Conservation (phyloP, 2,888 invertebrate species). For the Archips xylosteana region DNA sequence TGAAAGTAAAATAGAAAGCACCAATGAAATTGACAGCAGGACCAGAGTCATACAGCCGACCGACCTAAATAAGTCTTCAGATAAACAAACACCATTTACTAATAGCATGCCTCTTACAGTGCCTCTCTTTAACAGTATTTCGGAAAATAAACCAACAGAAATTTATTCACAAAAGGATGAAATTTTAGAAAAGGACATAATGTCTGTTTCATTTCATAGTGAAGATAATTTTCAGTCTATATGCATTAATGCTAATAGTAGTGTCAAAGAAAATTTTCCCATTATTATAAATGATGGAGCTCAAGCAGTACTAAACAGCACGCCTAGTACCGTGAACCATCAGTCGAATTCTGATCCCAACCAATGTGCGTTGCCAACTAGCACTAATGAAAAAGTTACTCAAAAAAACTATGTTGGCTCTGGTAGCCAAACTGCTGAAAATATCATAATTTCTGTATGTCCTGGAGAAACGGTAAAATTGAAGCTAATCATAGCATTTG, state of each 20-base stretch:
- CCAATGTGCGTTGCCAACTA: neutral
- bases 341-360: neutral
- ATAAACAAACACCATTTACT: neutral
- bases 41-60: neutral
- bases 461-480: slow-evolving; percentile 61
- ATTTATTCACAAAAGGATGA: neutral
- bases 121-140: neutral
- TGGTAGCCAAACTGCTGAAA: slow-evolving; percentile 42
- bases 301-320: neutral
- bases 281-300: neutral
- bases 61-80: neutral
- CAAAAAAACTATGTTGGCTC: slow-evolving; percentile 3
- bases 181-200: slow-evolving; percentile 2
- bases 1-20: slow-evolving; percentile 13
- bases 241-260: neutral
- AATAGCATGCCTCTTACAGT: neutral
- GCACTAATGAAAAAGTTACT: neutral
- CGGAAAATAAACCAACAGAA: neutral
- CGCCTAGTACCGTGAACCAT: neutral
- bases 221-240: neutral
- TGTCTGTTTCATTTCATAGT: neutral
- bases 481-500: slow-evolving; percentile 63
- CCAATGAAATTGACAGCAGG: neutral
- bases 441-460: slow-evolving; percentile 51
- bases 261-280: neutral